Evolutionary conservation across 2,888 invertebrate genomes (phyloP), one percentile per base, ranked within the genome.

Genomic region (Eupelmus urozonus): DNA sequence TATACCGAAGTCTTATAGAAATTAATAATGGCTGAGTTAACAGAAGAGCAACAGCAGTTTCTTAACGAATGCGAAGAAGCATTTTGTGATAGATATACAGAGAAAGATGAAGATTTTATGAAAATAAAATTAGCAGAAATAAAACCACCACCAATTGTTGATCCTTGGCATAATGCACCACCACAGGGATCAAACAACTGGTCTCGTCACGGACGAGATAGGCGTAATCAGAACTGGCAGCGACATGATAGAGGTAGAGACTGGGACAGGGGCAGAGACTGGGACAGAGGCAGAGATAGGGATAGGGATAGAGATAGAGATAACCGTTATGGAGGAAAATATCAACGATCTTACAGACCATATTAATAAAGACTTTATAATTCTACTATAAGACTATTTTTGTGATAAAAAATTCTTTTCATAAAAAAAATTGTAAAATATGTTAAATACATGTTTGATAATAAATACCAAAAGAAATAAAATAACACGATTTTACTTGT

Each of bases 81-180:
- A 85, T 92, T 94, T 65, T 91, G 92, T 82, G 88, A 92, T 78
- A 92, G 94, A 80, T 94, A 90, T 83, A 93, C 94, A 49, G 92
- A 92, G 42, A 91, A 92, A 7, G 94, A 94, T 89, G 90, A 90
- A 60, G 93, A 93, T 69, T 94, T 93, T 85, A 91, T 92, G 90
- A 88, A 88, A 29, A 86, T 91, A 25, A 85, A 88, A 2, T 90
- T 90, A 79, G 87, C 90, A 16, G 88, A 90, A 20, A 85, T 87
- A 1, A 90, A 91, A 11, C 85, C 80, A 11, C 94, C 94, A 3
- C 94, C 94, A 7, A 91, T 94, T 13, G 83, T 93, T 13, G 92
- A 93, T 69, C 91, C 92, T 16, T 93, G 93, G 93, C 82, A 85
- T 60, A 83, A 81, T 69, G 86, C 84, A 65, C 82, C 82, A 0